phyloP scores from a whole-genome alignment of 1,140 invertebrate species.

The Penaeus japonicus region DNA sequence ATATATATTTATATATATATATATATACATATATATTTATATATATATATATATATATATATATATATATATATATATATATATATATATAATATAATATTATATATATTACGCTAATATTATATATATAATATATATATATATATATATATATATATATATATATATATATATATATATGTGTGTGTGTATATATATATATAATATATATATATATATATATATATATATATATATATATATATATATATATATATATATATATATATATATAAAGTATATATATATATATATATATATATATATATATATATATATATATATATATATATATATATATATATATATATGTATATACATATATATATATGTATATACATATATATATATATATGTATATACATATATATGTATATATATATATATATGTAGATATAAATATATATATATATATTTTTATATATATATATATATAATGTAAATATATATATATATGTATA shows the following conservation, averaged over 20 bases:
- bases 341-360: constrained; percentile 1
- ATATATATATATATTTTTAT: no score
- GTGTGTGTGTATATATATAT: constrained; percentile 4
- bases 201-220: not conserved
- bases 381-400: not conserved
- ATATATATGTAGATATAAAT: no score
- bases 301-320: constrained; percentile 22
- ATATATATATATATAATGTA: no score
- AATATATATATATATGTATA: constrained; percentile 20
- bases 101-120: no score
- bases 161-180: constrained; percentile 1
- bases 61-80: no score
- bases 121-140: not conserved
- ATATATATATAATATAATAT: no score
- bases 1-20: no score
- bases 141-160: not conserved
- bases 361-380: not conserved
- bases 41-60: no score
- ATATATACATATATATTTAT: no score
- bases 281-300: constrained; percentile 17
- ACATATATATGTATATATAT: no score
- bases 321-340: constrained; percentile 22
- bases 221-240: not conserved
- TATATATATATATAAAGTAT: not conserved
- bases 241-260: not conserved